Base-by-base conservation (phyloP, 2,113 vertebrate species). In the Dinomys branickii region DNA sequence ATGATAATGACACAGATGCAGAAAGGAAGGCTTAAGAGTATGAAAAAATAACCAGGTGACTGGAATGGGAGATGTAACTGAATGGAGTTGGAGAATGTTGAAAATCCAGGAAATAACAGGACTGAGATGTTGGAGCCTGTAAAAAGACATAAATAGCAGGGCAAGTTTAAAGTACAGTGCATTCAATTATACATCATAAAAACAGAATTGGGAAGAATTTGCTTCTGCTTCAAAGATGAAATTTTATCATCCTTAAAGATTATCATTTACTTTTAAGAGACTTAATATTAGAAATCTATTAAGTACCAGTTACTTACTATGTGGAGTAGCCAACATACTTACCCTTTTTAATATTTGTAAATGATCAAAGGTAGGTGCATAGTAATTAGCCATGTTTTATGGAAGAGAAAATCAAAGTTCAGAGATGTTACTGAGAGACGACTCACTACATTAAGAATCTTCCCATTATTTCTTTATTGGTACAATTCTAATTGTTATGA, bases 11-110 rank as follows among this genome's bases (percentile, higher is more conserved):
- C 50, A 52, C 6, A 52, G 50, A 14, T 82, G 52, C 35, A n/a
- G 9, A 77, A 86, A 93, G 17, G 83, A 90, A 86, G 28, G 20
- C 33, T 78, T 59, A 63, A 58, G 85, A 92, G 33, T 81, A 38
- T 56, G 14, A 85, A 90, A 59, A 35, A 83, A 96, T 69, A 96
- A 56, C 78, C 69, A 92, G 26, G 10, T 84, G 52, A 65, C 50
- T n/a, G 22, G 41, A 78, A 67, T 89, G 47, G 26, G 71, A 75
- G 26, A 85, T 59, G 16, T 77, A 30, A 54, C 35, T 65, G 11
- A 47, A 14, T n/a, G 35, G 26, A 19, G 13, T 7, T 90, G 26
- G 58, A 96, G 58, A 86, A 67, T 63, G 50, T 77, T 4, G n/a
- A 75, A 87, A 90, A 50, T 19, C 71, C 47, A 73, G 22, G 35